Conservation (phyloP, 2,113 vertebrate genomes). For the Engystomops pustulosus region DNA sequence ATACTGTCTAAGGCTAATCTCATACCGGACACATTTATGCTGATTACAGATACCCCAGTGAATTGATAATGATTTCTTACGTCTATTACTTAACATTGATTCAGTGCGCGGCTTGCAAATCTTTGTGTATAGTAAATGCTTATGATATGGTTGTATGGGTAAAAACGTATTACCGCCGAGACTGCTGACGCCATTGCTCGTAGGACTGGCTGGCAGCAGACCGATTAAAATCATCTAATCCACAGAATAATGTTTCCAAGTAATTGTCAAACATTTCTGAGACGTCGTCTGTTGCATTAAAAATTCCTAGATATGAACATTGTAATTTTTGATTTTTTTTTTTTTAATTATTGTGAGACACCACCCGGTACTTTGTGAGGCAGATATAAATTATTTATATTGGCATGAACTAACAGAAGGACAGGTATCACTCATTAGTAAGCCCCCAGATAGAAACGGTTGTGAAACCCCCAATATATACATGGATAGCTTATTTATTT, state of each 20-base stretch:
- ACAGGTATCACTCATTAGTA: no score
- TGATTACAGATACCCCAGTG: conserved; percentile 35
- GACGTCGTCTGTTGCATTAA: neutral
- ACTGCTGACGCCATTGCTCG: conserved; percentile 20
- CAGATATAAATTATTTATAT: neutral
- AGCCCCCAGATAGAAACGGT: neutral
- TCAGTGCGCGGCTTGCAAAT: conserved; percentile 41
- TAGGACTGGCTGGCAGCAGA: neutral
- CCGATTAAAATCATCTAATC: conserved; percentile 18
- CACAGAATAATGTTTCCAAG: conserved; percentile 2
- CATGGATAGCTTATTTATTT: neutral
- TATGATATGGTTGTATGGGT: conserved; percentile 35
- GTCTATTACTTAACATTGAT: conserved; percentile 48
- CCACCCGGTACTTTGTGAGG: no score
- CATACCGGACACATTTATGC: conserved; percentile 31
- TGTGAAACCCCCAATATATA: neutral
- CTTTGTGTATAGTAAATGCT: conserved; percentile 38
- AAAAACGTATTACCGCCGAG: conserved; percentile 29
- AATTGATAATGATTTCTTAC: conserved; percentile 37
- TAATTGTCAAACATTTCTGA: neutral
- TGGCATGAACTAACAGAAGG: neutral
- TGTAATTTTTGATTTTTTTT: no score
- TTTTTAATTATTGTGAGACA: no score
- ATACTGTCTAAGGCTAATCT: conserved; percentile 24
- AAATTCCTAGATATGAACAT: conserved; percentile 8